These are phyloP conservation scores for Zaprionus kolodkinae DNA, from an alignment of 1,140 invertebrate species.

Conservation along the genomic window DNA sequence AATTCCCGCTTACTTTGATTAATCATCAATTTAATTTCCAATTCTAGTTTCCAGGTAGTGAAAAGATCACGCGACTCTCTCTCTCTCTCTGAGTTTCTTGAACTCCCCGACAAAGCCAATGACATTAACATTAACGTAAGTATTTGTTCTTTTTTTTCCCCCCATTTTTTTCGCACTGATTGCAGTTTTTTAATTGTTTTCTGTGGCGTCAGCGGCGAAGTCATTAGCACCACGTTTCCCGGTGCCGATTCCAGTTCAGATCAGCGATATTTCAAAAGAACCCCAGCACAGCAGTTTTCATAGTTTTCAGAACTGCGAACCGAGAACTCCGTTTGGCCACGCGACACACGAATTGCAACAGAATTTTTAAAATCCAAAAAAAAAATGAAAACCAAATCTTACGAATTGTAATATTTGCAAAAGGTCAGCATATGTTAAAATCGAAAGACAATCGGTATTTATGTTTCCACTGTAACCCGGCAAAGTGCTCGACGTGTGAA, in stretches of 20 bases:
- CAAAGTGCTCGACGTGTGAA: constrained; percentile 36
- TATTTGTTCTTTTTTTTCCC: background rate
- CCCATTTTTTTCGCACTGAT: background rate
- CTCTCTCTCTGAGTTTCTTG: constrained; percentile 37
- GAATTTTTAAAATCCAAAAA: constrained; percentile 26
- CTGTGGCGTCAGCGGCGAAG: constrained; percentile 52
- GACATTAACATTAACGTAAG: constrained; percentile 57
- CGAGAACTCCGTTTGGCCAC: constrained; percentile 41
- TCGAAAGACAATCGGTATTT: constrained; percentile 12
- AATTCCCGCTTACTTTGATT: constrained; percentile 51
- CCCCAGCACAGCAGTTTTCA: constrained; percentile 31
- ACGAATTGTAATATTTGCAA: constrained; percentile 17
- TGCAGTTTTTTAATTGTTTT: constrained; percentile 43
- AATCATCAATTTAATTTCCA: constrained; percentile 45
- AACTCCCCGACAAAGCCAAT: constrained; percentile 58
- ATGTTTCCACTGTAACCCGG: background rate
- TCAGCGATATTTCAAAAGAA: constrained; percentile 41
- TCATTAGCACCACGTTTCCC: constrained; percentile 42
- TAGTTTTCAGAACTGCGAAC: background rate
- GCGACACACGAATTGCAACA: constrained; percentile 53
- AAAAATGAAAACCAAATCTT: constrained; percentile 4
- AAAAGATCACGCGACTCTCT: constrained; percentile 62
- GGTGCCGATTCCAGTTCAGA: background rate
- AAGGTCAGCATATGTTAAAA: constrained; percentile 48
- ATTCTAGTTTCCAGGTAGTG: constrained; percentile 30